Evolutionary conservation across 2,797 vertebrate species (phyloP), one percentile per base, ranked within the genome.

Genomic region (Numenius phaeopus): DNA sequence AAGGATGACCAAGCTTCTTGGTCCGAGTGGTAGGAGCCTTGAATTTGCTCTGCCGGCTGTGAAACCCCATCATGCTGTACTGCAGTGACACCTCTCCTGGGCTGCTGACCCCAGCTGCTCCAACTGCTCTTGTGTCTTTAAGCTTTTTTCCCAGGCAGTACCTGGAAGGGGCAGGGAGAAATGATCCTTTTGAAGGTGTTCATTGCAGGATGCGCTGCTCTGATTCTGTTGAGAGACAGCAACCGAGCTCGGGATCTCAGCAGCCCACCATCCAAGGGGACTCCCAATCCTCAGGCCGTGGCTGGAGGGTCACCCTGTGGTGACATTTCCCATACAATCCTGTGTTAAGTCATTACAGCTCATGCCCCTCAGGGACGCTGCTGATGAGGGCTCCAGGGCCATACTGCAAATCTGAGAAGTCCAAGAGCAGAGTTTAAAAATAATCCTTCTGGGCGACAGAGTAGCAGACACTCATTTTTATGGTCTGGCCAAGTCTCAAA

Each of bases 401-500:
- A 4, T 12, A 18, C 37, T 61, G 52, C 52, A 62, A 42, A 90
- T 83, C 46, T 59, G 69, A 61, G 75, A 94, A 91, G 65, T 70
- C 86, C 73, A 71, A 55, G 32, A 81, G 76, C 22, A 52, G 58
- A 67, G 42, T 89, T 93, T 94, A 93, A 94, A 97, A 97, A 95
- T 83, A 97, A 79, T 84, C 17, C 7, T 72, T 76, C 72, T 73
- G 78, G 80, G 85, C 5, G 27, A 58, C 83, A 69, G 77, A 77
- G 47, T 18, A 66, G 61, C 78, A 89, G 75, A 69, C 69, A 95
- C 77, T 72, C 62, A 67, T 70, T 87, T 83, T 70, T 73, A 42
- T 79, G 71, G 70, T 90, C 91, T 95, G 92, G 95, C 93, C 73
- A 90, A 85, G 64, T 64, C 77, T 87, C 83, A 83, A 9, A 32